Evolutionary conservation across 2,797 vertebrate species (phyloP), one percentile per base, ranked within the genome.

Genomic region (Taenioides sp.): DNA sequence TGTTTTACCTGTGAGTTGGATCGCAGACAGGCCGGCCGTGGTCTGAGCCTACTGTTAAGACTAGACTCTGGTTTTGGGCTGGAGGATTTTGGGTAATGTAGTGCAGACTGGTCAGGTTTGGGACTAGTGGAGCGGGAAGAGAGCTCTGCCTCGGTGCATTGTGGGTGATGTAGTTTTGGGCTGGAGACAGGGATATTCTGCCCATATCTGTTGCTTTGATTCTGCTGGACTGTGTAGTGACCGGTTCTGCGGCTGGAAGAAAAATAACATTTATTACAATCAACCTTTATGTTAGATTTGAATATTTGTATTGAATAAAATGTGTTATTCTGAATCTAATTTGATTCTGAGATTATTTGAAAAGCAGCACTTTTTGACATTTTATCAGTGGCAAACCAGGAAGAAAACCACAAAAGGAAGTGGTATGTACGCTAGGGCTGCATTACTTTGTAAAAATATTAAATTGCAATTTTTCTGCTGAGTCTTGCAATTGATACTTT

Each of bases 201-300:
- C 11, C 37, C 83, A 31, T 70, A 7, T 72, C 18, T 59, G 76
- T 87, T 81, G 6, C 50, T 81, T 52, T 80, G 85, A 75, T 71
- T 87, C 74, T 88, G 88, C 75, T 89, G 95, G 81, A 93, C 94
- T 83, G 89, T 93, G 80, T 96, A 96, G 16, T 97, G 95, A 67
- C 96, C 96, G 61, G 92, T 92, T 63, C 91, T 95, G 69, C 93
- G 91, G 78, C 96, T 98, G 66, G 0, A 77, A 54, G 2, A 17
- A 23, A 61, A 17, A 61, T 34, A 20, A 61, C 34, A 37, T 1
- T 34, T 34, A 34, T 34, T 7, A 34, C 31, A 34, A 34, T 34
- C 3, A 31, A 31, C 28, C 28, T 31, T 31, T 31, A 31, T 31
- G 28, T 4, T 31, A 31, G 28, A 31, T 31, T 31, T 31, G 31